Conservation (phyloP, 2,797 vertebrate genomes). For the Spea hammondii region DNA sequence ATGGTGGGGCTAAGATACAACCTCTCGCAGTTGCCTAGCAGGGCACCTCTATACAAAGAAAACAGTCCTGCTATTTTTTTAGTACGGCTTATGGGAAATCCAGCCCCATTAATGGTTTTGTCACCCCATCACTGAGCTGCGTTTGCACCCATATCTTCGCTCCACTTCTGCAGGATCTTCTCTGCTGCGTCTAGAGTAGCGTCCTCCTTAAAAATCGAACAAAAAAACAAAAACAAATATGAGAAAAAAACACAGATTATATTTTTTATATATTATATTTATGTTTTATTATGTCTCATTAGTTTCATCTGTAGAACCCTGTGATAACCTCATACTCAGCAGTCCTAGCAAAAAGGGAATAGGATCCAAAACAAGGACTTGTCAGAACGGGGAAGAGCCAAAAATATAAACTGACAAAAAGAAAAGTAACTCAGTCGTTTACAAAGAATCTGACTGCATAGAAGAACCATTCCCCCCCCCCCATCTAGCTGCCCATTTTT, state of each 20-base stretch:
- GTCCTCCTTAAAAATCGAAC: slow-evolving; percentile 74
- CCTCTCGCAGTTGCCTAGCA: not conserved
- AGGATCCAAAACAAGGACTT: no score
- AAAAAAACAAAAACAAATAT: slow-evolving; percentile 1
- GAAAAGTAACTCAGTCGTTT: not conserved
- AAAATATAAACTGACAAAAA: not conserved
- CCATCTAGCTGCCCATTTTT: no score
- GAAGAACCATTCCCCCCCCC: no score
- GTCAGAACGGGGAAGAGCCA: not conserved
- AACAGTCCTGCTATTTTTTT: no score
- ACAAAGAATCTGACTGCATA: not conserved
- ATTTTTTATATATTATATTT: no score
- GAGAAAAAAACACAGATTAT: no score
- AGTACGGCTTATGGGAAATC: not conserved
- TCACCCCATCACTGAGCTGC: not conserved
- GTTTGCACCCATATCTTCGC: slow-evolving; percentile 1
- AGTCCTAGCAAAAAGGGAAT: no score
- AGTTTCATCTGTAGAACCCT: no score
- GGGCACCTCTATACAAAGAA: not conserved
- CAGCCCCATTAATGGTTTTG: not conserved
- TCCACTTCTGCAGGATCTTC: slow-evolving; percentile 80
- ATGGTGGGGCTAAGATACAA: not conserved
- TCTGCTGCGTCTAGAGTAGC: slow-evolving; percentile 82
- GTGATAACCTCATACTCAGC: no score
- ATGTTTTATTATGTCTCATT: no score